A percentile compares a stretch with the other conserved stretches of the same genome.
These are phyloP conservation scores for Thalassoma bifasciatum DNA, from an alignment of 2,113 vertebrate genomes.

Conservation along the genomic window DNA sequence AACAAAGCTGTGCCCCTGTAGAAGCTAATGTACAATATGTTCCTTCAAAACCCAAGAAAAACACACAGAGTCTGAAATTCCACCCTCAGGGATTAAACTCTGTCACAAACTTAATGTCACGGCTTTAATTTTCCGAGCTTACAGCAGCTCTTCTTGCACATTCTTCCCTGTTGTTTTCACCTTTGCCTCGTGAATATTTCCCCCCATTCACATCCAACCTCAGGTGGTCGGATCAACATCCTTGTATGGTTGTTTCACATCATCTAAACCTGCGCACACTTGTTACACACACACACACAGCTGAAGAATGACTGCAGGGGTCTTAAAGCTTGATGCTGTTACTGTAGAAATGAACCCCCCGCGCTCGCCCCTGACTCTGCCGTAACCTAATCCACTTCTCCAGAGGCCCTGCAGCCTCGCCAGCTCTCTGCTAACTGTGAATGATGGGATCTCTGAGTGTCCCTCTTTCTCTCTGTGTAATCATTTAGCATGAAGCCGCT, in stretches of 20 bases:
- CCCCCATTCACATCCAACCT: constrained; percentile 15
- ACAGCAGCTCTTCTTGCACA: neutral
- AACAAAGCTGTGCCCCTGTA: neutral
- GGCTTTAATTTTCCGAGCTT: neutral
- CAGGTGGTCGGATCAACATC: constrained; percentile 29
- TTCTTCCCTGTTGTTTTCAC: constrained; percentile 37
- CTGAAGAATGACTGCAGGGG: constrained; percentile 26
- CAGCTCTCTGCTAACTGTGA: constrained; percentile 57
- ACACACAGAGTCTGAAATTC: neutral
- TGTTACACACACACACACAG: constrained; percentile 28
- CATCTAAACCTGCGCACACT: constrained; percentile 32
- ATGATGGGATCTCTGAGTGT: constrained; percentile 56
- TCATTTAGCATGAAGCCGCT: constrained; percentile 55
- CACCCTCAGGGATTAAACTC: constrained; percentile 12
- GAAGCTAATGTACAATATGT: neutral
- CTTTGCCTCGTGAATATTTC: constrained; percentile 26
- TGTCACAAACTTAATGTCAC: neutral
- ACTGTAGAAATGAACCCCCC: constrained; percentile 43
- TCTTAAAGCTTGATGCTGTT: constrained; percentile 38
- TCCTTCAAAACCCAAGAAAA: neutral
- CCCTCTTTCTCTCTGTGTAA: constrained; percentile 39
- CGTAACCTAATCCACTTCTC: constrained; percentile 63
- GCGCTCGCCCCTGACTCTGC: constrained; percentile 7
- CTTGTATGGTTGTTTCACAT: constrained; percentile 38
- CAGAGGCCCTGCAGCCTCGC: constrained; percentile 30